Evolutionary conservation across 2,888 invertebrate species (phyloP), one percentile per base, ranked within the genome.

Genomic region (Melikaiella ostensackeni): DNA sequence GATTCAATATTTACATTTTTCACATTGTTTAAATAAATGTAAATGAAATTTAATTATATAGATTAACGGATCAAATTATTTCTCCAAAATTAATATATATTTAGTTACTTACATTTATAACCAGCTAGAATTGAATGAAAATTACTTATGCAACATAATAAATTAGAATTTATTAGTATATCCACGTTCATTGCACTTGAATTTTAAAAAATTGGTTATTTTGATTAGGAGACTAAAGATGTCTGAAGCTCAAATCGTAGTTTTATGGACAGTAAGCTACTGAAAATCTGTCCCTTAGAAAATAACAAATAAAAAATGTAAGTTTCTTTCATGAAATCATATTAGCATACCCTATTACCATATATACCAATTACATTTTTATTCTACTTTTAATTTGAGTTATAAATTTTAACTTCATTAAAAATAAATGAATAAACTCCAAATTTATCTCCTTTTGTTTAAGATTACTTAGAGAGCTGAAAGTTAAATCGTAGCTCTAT

Each of bases 231-330:
- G 13, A 38, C 38, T 38, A 38, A 13, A n/a, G 63, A 64, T 35
- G 5, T 21, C 13, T 38, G 35, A 24, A 64, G 38, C 21, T 64
- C 63, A 64, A 64, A 64, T 64, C 63, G 63, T 64, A 64, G 35
- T 64, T 13, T 19, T 9, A 38, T 64, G 38, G 42, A 64, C 35
- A 8, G 21, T n/a, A 8, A 38, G 1, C n/a, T 19, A 35, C 7
- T 38, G 24, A 38, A n/a, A 30, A 13, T 33, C 1, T 8, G 4
- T 0, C 7, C 2, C 16, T 62, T 33, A 0, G 16, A n/a, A 24
- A 24, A 64, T 11, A n/a, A n/a, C n/a, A 38, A 21, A 63, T 35
- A 35, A 4, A 38, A 42, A 42, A 16, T 7, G 42, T 66, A 66
- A 66, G 27, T 46, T 42, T 50, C 50, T 50, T n/a, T n/a, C 2